Evolutionary conservation across 2,888 invertebrate species (phyloP).

Genomic region (Luffia ferchaultella): DNA sequence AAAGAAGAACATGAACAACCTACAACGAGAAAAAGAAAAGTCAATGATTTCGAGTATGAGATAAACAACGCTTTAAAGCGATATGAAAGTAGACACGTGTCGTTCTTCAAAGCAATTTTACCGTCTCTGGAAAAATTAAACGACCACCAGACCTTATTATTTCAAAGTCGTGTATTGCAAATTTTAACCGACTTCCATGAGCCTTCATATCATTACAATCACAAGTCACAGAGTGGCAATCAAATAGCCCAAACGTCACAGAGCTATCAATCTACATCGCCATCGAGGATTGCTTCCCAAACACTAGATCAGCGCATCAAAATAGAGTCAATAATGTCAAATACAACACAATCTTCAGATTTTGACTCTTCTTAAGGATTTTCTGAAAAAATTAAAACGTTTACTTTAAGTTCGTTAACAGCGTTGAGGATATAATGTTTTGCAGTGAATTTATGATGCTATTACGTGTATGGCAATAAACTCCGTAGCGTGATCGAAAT

Average conservation of each 20-base stretch:
- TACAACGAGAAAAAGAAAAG: conserved; percentile 11
- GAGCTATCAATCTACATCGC: too few species aligned
- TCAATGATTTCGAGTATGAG: conserved; percentile 11
- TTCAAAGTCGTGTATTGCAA: conserved; percentile 17
- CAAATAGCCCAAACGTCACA: conserved; percentile 9
- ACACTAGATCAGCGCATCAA: too few species aligned
- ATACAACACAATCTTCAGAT: too few species aligned
- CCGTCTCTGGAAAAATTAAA: conserved; percentile 20
- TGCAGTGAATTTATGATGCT: too few species aligned
- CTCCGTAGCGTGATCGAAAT: too few species aligned
- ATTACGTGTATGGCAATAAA: too few species aligned
- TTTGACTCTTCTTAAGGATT: too few species aligned
- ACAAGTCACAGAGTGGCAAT: conserved; percentile 8
- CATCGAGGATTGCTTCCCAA: too few species aligned
- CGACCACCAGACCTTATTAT: conserved; percentile 19
- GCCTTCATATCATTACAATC: conserved; percentile 11
- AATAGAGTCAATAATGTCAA: too few species aligned
- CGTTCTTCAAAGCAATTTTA: conserved; percentile 10
- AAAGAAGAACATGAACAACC: conserved; percentile 11
- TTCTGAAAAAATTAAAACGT: too few species aligned
- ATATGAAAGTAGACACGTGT: conserved; percentile 9
- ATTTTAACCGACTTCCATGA: conserved; percentile 18
- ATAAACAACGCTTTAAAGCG: conserved; percentile 10
- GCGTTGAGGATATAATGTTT: too few species aligned
- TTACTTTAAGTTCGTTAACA: too few species aligned